Evolutionary conservation across 2,797 vertebrate genomes (phyloP).

Genomic region (Phaenicophaeus curvirostris): DNA sequence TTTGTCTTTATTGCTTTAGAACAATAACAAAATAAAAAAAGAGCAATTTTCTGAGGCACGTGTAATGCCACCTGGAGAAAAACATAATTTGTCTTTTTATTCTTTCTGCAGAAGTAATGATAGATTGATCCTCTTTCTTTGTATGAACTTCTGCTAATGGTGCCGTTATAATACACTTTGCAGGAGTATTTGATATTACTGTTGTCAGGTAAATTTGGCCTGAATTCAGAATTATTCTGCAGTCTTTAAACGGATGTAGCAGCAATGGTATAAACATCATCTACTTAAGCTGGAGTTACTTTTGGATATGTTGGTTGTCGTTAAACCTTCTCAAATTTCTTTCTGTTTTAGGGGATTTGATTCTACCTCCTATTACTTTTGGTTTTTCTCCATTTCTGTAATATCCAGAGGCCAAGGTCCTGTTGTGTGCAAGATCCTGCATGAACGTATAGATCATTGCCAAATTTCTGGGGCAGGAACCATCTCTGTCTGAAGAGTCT

Average conservation of each 20-base stretch:
- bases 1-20: constrained; percentile 27
- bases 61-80: background rate
- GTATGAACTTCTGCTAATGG: background rate
- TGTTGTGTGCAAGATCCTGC: background rate
- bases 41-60: background rate
- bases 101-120: background rate
- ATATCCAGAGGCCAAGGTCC: background rate
- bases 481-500: background rate
- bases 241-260: background rate
- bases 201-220: background rate
- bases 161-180: background rate
- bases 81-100: constrained; percentile 14
- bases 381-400: background rate
- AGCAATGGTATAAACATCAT: background rate
- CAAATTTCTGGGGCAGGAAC: background rate
- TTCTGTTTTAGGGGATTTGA: background rate
- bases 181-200: background rate
- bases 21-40: background rate
- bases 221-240: background rate
- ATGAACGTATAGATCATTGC: background rate
- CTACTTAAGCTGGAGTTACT: too few relatives aligned
- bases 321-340: background rate
- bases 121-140: background rate
- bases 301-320: background rate
- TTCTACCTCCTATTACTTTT: background rate